phyloP scores from a whole-genome alignment of 2,797 vertebrate genomes.

The Monodelphis domestica region DNA sequence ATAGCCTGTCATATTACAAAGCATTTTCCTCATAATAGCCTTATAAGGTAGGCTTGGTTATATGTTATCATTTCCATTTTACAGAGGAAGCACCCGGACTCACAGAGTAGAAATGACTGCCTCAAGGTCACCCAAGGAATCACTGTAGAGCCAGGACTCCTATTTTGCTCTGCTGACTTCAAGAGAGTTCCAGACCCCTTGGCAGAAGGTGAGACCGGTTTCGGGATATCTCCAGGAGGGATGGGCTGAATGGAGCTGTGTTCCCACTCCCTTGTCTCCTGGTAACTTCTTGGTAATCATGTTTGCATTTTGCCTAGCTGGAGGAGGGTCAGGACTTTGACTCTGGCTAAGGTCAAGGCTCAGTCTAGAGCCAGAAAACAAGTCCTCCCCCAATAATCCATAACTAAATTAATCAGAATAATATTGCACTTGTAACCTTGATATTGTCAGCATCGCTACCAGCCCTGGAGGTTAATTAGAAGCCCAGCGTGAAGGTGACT shows the following conservation, averaged over 20 bases:
- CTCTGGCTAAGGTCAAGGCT: not conserved
- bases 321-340: not conserved
- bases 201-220: not conserved
- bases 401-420: not conserved
- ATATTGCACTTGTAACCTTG: not conserved
- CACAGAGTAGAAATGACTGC: not conserved
- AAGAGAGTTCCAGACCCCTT: not conserved
- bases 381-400: not conserved
- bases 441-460: not conserved
- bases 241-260: not conserved
- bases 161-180: not conserved
- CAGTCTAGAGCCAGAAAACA: not conserved
- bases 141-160: not conserved
- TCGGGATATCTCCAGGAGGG: not conserved
- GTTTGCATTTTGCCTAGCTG: not conserved
- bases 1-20: not conserved
- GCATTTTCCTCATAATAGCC: not conserved
- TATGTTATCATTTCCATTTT: not conserved
- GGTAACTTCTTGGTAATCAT: not conserved
- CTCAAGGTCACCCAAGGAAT: not conserved
- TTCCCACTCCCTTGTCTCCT: not conserved
- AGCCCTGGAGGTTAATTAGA: not conserved
- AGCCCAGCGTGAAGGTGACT: not conserved
- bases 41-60: not conserved
- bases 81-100: not conserved